phyloP scores from a whole-genome alignment of 2,888 invertebrate species.

The Caenorhabditis macrosperma region DNA sequence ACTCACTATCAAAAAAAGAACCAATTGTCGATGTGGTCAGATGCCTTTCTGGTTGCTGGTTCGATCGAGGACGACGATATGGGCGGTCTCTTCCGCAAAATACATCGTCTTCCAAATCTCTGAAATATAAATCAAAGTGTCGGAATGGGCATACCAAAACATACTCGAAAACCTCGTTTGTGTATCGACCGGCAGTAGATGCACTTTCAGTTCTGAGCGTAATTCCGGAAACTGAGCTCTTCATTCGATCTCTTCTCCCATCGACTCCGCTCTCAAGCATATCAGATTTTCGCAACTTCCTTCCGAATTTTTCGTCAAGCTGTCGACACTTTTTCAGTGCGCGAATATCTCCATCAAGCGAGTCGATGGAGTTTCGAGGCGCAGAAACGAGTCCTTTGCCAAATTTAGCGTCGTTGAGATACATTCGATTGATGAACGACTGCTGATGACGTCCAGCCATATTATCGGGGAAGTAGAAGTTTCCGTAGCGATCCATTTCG shows the following conservation, averaged over 20 bases:
- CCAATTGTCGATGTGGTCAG: conserved; percentile 6
- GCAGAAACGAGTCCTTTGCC: conserved; percentile 47
- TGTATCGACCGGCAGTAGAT: not conserved
- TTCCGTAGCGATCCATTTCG: conserved; percentile 44
- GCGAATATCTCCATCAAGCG: conserved; percentile 29
- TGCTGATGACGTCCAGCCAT: conserved; percentile 34
- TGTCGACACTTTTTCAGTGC: conserved; percentile 13
- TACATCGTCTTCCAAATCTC: conserved; percentile 17
- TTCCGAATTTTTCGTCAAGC: conserved; percentile 30
- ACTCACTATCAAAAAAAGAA: not conserved
- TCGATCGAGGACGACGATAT: not conserved
- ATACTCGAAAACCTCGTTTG: not conserved
- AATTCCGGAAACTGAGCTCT: not conserved
- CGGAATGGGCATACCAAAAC: not conserved
- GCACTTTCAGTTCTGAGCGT: not conserved
- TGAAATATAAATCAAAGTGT: not conserved
- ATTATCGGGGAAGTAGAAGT: conserved; percentile 38
- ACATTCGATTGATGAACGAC: conserved; percentile 30
- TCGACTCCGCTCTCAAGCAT: not conserved
- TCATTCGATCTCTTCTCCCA: not conserved
- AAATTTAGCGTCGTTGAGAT: conserved; percentile 15
- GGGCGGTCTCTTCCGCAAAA: not conserved
- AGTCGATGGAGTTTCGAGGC: conserved; percentile 37
- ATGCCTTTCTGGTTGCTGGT: not conserved
- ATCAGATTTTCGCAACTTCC: not conserved